Percentiles rank a stretch among this genome's conserved stretches.
Evolutionary conservation across 2,888 invertebrate genomes (phyloP).

Genomic region (Pinctada fucata): DNA sequence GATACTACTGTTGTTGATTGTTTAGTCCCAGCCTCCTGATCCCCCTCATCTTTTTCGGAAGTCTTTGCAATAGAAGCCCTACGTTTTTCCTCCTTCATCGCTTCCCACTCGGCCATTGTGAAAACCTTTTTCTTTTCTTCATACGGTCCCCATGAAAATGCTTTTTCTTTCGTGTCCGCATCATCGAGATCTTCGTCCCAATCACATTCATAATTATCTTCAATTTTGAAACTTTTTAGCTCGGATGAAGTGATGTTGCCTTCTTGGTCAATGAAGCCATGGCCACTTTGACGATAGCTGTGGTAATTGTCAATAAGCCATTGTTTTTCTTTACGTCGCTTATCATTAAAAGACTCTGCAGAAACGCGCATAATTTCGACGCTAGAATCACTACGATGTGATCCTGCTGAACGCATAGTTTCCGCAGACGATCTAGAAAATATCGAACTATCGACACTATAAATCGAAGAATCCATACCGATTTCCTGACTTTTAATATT

Average conservation of each 20-base stretch:
- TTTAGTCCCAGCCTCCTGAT: slow-evolving; percentile 10
- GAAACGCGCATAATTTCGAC: slow-evolving; percentile 74
- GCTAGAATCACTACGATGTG: slow-evolving; percentile 61
- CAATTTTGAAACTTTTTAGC: slow-evolving; percentile 39
- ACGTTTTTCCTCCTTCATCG: slow-evolving; percentile 61
- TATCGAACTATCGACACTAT: slow-evolving; percentile 69
- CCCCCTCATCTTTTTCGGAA: slow-evolving; percentile 36
- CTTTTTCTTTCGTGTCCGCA: slow-evolving; percentile 39
- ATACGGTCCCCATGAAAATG: slow-evolving; percentile 63
- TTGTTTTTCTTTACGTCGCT: slow-evolving; percentile 28
- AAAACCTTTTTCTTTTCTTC: slow-evolving; percentile 70
- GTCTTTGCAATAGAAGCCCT: slow-evolving; percentile 30
- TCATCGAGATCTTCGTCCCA: slow-evolving; percentile 45
- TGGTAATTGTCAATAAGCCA: slow-evolving; percentile 43
- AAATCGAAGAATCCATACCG: slow-evolving; percentile 60
- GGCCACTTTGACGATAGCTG: slow-evolving; percentile 34
- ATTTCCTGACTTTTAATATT: slow-evolving; percentile 46
- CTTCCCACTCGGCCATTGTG: slow-evolving; percentile 74
- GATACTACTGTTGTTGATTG: slow-evolving; percentile 25
- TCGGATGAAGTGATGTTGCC: slow-evolving; percentile 53
- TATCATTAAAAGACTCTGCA: slow-evolving; percentile 69
- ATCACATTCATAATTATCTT: slow-evolving; percentile 48
- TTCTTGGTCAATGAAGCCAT: slow-evolving; percentile 57
- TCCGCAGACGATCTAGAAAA: slow-evolving; percentile 65
- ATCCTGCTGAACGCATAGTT: slow-evolving; percentile 66